These are phyloP conservation scores for Leuciscus waleckii DNA, from an alignment of 2,797 vertebrate genomes.

Conservation along the genomic window DNA sequence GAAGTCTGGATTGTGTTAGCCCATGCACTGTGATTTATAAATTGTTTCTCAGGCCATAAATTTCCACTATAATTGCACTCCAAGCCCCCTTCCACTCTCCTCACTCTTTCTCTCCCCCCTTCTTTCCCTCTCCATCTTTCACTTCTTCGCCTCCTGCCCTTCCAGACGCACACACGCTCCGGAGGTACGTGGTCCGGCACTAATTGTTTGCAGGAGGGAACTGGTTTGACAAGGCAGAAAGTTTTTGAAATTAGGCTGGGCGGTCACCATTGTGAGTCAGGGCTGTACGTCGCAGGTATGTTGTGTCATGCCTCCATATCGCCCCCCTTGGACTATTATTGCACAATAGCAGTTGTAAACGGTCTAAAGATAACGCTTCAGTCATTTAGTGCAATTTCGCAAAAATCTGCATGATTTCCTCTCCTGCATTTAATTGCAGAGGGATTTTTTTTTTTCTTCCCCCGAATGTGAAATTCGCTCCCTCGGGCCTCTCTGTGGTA, in stretches of 20 bases:
- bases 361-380: constrained; percentile 8
- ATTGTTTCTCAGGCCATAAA: constrained; percentile 80
- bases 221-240: constrained; percentile 44
- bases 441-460: background rate
- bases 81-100: constrained; percentile 30
- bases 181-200: constrained; percentile 49
- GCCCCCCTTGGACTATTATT: constrained; percentile 19
- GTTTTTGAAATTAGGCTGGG: constrained; percentile 33
- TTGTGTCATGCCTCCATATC: constrained; percentile 9
- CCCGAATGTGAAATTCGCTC: background rate
- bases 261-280: background rate
- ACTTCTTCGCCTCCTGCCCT: constrained; percentile 25
- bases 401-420: constrained; percentile 7
- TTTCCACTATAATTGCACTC: constrained; percentile 80
- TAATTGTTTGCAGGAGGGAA: constrained; percentile 57
- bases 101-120: constrained; percentile 29
- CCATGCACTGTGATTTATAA: constrained; percentile 74
- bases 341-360: constrained; percentile 31
- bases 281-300: background rate
- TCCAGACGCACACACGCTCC: constrained; percentile 20
- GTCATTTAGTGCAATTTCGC: constrained; percentile 15
- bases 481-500: constrained; percentile 5
- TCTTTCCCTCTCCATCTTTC: constrained; percentile 30
- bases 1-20: constrained; percentile 59
- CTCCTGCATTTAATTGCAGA: constrained; percentile 20